Conservation (phyloP, 53 echinoderm and acorn worm species). For the Paracentrotus lividus region DNA sequence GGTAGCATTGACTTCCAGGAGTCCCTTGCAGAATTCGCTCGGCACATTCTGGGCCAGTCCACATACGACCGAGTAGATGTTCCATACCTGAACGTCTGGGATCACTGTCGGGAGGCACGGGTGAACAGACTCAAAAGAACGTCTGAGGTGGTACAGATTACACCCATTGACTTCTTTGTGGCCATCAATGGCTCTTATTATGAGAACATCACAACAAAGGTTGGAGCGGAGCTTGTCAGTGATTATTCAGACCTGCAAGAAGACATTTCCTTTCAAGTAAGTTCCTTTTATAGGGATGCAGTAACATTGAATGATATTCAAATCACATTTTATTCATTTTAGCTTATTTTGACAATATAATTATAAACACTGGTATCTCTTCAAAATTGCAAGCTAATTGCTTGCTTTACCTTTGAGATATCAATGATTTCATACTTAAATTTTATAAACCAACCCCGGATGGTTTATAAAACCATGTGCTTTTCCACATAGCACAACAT, state of each 20-base stretch:
- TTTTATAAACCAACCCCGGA: no score
- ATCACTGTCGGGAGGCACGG: constrained; percentile 37
- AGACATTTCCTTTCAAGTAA: constrained; percentile 48
- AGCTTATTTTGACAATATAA: no score
- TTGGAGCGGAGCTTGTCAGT: constrained; percentile 25
- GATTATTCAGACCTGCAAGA: constrained; percentile 30
- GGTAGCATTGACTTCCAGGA: not conserved
- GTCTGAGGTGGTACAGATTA: not conserved
- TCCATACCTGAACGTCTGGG: constrained; percentile 38
- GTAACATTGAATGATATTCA: no score
- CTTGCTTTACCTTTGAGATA: no score
- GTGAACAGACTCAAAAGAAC: constrained; percentile 24
- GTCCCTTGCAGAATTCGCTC: not conserved
- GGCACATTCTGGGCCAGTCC: not conserved
- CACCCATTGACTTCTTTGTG: constrained; percentile 55
- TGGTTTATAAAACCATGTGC: no score
- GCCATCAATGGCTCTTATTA: constrained; percentile 7
- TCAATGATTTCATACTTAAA: no score
- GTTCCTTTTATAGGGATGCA: no score
- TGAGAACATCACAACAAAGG: constrained; percentile 49
- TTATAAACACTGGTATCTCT: no score
- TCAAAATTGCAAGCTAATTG: no score
- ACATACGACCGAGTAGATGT: not conserved
- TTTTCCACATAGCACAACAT: no score
- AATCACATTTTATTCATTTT: no score